These are phyloP conservation scores for Clarias magur DNA, from an alignment of 2,113 vertebrate genomes.

Conservation along the genomic window DNA sequence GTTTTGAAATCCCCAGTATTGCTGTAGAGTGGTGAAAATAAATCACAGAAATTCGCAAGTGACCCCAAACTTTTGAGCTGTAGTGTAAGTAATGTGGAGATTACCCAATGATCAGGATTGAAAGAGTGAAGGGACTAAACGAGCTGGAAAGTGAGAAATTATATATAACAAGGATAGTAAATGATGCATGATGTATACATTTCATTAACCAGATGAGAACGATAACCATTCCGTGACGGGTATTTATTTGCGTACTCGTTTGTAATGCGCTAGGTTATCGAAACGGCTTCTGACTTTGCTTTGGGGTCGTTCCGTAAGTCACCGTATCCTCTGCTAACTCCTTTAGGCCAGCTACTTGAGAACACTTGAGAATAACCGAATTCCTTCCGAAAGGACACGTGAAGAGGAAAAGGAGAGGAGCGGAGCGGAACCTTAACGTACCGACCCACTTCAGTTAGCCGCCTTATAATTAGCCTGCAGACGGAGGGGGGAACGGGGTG, in stretches of 20 bases:
- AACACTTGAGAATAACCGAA: conserved; percentile 35
- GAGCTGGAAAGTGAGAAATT: neutral
- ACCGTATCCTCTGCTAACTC: neutral
- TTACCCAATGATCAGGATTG: neutral
- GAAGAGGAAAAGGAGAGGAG: conserved; percentile 18
- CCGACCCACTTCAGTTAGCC: conserved; percentile 26
- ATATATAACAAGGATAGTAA: neutral
- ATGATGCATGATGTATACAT: neutral
- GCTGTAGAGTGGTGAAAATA: too few relatives aligned
- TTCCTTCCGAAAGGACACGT: conserved; percentile 30
- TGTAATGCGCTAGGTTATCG: neutral
- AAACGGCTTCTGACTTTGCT: neutral
- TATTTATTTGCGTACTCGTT: neutral
- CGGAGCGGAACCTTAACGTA: conserved; percentile 15
- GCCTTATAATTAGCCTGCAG: conserved; percentile 25
- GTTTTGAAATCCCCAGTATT: too few relatives aligned
- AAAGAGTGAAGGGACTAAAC: neutral
- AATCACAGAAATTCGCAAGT: too few relatives aligned
- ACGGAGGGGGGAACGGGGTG: neutral
- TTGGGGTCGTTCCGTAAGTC: neutral
- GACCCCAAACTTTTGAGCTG: too few relatives aligned
- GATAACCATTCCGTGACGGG: neutral
- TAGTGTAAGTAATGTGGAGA: neutral
- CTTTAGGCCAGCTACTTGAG: neutral
- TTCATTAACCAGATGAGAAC: neutral